phyloP scores from a whole-genome alignment of 1,140 invertebrate species.

The Pseudomyrmex flavicornis region DNA sequence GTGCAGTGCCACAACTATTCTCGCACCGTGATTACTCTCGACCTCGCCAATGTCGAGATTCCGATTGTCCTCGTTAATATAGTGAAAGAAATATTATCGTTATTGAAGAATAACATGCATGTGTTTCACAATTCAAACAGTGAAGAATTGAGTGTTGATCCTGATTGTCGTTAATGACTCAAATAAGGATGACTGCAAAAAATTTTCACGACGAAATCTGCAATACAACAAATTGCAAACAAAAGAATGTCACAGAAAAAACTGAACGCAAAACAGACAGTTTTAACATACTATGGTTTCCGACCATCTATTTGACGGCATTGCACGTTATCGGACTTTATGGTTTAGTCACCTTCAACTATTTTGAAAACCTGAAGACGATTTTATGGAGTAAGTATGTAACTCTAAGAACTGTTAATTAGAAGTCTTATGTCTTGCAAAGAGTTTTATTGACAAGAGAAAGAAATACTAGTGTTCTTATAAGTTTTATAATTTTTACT shows the following conservation, averaged over 20 bases:
- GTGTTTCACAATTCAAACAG: no score
- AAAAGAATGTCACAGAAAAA: background rate
- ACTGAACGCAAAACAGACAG: background rate
- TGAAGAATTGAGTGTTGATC: no score
- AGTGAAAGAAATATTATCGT: no score
- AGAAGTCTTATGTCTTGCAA: background rate
- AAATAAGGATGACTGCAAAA: background rate
- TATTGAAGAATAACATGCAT: no score
- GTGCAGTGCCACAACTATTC: no score
- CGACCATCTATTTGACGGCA: slow-evolving; percentile 70
- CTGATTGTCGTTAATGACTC: no score
- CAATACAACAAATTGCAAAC: background rate
- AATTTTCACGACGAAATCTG: background rate
- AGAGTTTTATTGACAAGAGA: background rate
- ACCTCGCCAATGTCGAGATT: no score
- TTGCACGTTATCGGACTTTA: slow-evolving; percentile 72
- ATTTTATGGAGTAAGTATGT: slow-evolving; percentile 18
- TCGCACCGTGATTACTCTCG: no score
- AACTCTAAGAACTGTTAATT: background rate
- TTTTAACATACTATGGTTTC: slow-evolving; percentile 75
- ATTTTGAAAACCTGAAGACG: slow-evolving; percentile 10
- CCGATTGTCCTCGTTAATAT: no score
- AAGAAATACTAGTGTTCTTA: no score
- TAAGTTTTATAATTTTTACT: background rate
- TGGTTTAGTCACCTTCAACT: slow-evolving; percentile 57